Percentiles rank a stretch among this genome's conserved stretches.
Conservation (phyloP, 1,140 invertebrate genomes). For the Brachionus plicatilis region DNA sequence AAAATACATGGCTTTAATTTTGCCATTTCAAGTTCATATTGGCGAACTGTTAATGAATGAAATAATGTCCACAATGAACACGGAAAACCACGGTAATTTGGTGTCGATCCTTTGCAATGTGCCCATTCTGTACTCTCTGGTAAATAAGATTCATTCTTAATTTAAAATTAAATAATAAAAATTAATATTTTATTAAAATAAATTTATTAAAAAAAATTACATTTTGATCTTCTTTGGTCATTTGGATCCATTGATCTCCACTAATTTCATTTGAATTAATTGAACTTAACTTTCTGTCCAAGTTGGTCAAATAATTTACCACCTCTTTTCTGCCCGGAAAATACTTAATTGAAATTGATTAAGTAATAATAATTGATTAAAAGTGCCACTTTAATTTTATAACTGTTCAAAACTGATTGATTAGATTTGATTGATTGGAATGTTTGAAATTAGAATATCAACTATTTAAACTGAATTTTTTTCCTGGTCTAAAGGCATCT, state of each 20-base stretch:
- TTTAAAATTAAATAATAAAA: neutral
- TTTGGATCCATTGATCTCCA: neutral
- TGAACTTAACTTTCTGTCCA: neutral
- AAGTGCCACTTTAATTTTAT: neutral
- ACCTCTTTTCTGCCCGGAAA: slow-evolving; percentile 31
- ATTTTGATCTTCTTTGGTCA: neutral
- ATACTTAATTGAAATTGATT: slow-evolving; percentile 28
- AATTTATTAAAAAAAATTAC: neutral
- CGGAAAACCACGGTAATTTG: slow-evolving; percentile 42
- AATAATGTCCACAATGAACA: slow-evolving; percentile 43
- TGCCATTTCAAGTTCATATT: neutral
- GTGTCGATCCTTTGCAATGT: slow-evolving; percentile 39
- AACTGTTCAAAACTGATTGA: neutral
- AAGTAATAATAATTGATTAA: neutral
- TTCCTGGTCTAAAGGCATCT: neutral
- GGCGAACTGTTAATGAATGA: slow-evolving; percentile 41
- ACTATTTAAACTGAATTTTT: neutral
- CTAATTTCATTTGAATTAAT: neutral
- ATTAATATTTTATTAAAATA: neutral
- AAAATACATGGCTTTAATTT: neutral
- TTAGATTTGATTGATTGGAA: neutral
- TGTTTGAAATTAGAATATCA: neutral
- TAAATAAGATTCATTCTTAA: slow-evolving; percentile 25
- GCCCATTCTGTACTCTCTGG: slow-evolving; percentile 36
- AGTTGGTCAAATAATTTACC: slow-evolving; percentile 4